A percentile compares a stretch with the other conserved stretches of the same genome.
Conservation (phyloP, 2,113 vertebrate genomes). For the Myiagra hebetior region DNA sequence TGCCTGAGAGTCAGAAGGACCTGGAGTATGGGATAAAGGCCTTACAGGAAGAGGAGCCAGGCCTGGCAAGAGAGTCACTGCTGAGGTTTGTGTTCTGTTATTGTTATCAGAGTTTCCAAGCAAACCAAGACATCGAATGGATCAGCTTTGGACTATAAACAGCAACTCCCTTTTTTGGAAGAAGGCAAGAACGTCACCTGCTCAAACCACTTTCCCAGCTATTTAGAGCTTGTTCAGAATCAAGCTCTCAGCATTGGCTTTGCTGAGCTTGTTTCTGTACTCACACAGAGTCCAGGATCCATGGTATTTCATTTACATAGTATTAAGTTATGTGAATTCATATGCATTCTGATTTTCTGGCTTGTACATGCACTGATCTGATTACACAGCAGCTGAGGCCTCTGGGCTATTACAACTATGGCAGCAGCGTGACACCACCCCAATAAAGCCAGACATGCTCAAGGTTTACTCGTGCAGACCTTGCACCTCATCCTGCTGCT, state of each 20-base stretch:
- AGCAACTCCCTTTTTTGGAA: not conserved
- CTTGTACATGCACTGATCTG: not conserved
- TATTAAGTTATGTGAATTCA: not conserved
- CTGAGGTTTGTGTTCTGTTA: constrained; percentile 25
- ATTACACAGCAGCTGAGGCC: not conserved
- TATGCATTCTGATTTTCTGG: not conserved
- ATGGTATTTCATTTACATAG: not conserved
- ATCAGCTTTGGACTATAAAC: constrained; percentile 17
- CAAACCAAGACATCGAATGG: not conserved
- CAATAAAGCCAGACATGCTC: not conserved
- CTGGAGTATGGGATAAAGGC: not conserved
- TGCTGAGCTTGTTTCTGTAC: not conserved
- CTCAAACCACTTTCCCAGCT: not conserved
- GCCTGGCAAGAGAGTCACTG: not conserved
- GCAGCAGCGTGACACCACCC: not conserved
- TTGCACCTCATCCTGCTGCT: not conserved
- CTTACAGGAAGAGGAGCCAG: not conserved
- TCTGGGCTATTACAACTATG: not conserved
- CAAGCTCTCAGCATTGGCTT: not conserved
- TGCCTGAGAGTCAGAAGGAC: not conserved
- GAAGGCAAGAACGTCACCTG: not conserved
- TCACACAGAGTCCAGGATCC: not conserved
- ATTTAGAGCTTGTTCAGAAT: not conserved
- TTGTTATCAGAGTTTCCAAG: constrained; percentile 1
- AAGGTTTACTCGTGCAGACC: not conserved